These are phyloP conservation scores for Crotalus horridus DNA, from an alignment of 2,113 vertebrate species.

Conservation along the genomic window DNA sequence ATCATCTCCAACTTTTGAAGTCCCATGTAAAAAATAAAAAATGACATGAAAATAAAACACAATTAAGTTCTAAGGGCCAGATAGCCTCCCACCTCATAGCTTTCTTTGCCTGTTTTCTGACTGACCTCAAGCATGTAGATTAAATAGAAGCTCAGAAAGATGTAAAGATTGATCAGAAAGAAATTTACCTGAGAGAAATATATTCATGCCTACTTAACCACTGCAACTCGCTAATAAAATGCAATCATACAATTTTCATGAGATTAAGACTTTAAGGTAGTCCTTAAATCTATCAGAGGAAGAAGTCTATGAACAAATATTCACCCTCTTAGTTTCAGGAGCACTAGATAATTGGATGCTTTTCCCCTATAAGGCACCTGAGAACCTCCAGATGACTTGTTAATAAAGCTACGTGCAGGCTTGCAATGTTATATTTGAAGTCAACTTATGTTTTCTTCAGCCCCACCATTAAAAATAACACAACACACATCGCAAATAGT, in stretches of 20 bases:
- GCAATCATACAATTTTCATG: not conserved
- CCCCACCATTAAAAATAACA: not conserved
- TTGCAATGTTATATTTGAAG: not conserved
- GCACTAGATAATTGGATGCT: not conserved
- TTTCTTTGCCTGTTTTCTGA: not conserved
- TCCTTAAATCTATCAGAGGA: not conserved
- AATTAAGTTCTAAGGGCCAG: not conserved
- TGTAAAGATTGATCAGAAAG: not conserved
- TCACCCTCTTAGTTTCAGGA: not conserved
- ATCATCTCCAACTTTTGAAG: not conserved
- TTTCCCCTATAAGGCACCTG: too few species aligned
- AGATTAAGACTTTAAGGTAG: not conserved
- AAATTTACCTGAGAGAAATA: not conserved
- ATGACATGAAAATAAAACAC: not conserved
- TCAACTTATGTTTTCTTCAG: not conserved
- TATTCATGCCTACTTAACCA: not conserved
- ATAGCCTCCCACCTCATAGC: not conserved
- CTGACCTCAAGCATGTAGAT: not conserved
- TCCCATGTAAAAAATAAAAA: not conserved
- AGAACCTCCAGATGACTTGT: not conserved
- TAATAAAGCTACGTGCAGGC: not conserved
- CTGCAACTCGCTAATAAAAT: not conserved
- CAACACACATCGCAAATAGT: slow-evolving; percentile 16
- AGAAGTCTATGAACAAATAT: not conserved
- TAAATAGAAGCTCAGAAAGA: not conserved